Evolutionary conservation across 2,797 vertebrate genomes (phyloP), one percentile per base, ranked within the genome.

Genomic region (Spinus pinus): DNA sequence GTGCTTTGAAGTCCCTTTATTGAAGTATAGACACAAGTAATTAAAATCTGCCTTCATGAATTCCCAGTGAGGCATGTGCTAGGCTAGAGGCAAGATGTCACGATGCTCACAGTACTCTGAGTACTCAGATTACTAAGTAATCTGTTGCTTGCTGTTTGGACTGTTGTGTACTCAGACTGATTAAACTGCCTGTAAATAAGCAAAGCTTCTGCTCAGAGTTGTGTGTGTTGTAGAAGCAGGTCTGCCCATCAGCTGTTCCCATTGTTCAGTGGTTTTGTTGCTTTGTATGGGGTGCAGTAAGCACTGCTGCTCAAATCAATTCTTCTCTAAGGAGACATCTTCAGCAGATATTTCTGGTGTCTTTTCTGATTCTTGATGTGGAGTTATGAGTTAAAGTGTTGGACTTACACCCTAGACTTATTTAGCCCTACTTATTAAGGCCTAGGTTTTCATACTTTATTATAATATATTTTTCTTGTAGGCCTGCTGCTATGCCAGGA

Each of bases 201-300:
- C 14, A 69, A 69, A 72, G 7, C 16, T 66, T 41, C 20, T 61
- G 21, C 42, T 69, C 44, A 20, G 57, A 27, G 31, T 11, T 69
- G 16, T 13, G 12, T 46, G 23, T 46, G 21, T 46, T 71, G 2
- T 1, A 41, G 46, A 22, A 87, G 18, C 0, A 0, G 12, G 12
- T 33, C 56, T 66, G 19, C 12, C 39, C 4, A 0, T 39, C 57
- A 46, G 13, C 53, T 64, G 7, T 35, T 67, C 20, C 20, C 9
- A 7, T 31, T 37, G 7, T 39, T 81, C 24, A 28, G 19, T 35
- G 41, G 0, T 24, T 62, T 61, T 65, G 60, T 51, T 56, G 3
- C 25, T 87, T 47, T 49, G 10, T 35, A 25, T 20, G 31, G 31
- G 25, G 9, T 49, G 25, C 50, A 28, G 28, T 33, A 31, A 23